phyloP scores from a whole-genome alignment of 2,888 invertebrate genomes.

The Conops quadrifasciatus region DNA sequence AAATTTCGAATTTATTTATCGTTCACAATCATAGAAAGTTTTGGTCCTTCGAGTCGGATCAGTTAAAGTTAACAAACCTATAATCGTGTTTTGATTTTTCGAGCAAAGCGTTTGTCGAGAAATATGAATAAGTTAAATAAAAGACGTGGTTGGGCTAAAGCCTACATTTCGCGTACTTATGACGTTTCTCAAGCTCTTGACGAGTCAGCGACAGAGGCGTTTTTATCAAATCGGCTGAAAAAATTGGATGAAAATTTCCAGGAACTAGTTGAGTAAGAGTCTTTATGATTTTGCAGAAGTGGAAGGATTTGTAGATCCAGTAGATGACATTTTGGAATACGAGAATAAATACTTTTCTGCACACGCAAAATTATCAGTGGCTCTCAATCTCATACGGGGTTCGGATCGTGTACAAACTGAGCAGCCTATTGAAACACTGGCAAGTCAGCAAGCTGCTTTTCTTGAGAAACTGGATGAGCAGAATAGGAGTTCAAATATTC shows the following conservation, averaged over 20 bases:
- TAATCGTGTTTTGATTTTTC: background rate
- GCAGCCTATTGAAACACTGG: background rate
- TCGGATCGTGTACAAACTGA: constrained; percentile 1
- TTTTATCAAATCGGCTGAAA: no score
- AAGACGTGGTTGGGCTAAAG: constrained; percentile 12
- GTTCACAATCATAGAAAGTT: no score
- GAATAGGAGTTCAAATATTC: no score
- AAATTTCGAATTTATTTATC: no score
- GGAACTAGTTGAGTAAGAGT: no score
- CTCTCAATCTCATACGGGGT: constrained; percentile 3
- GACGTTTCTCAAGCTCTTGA: constrained; percentile 1
- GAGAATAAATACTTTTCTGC: no score
- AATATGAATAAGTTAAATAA: constrained; percentile 12
- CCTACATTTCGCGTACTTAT: constrained; percentile 15
- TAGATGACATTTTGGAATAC: no score
- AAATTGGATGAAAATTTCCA: no score
- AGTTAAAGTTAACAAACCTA: background rate
- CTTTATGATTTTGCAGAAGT: no score
- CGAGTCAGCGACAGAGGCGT: background rate
- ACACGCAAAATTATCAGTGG: constrained; percentile 18
- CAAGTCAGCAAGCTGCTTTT: no score
- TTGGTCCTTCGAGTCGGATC: constrained; percentile 1
- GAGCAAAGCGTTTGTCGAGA: background rate
- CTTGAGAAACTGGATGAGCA: no score
- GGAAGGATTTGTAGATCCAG: no score